A percentile compares a stretch with the other conserved stretches of the same genome.
phyloP scores from a whole-genome alignment of 2,113 vertebrate species.

The Miniopterus natalensis region DNA sequence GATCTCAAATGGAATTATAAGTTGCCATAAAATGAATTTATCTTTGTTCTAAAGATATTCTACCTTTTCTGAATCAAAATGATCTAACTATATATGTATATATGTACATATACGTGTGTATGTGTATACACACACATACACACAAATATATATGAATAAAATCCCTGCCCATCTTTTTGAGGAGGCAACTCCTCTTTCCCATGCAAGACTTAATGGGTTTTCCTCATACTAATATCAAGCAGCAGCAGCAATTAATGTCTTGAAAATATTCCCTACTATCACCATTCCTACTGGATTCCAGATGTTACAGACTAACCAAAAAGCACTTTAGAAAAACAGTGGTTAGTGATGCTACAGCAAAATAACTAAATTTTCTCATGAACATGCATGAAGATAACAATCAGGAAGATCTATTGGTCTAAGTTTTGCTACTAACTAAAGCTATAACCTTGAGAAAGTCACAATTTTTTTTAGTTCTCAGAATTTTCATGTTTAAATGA shows the following conservation, averaged over 20 bases:
- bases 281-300: neutral
- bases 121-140: no score
- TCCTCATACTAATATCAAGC: neutral
- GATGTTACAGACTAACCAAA: neutral
- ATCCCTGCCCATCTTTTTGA: neutral
- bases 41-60: neutral
- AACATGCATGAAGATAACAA: neutral
- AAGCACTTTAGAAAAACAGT: neutral
- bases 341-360: neutral
- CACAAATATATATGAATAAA: neutral
- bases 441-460: neutral
- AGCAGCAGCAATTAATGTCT: neutral
- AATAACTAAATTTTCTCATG: neutral
- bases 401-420: neutral
- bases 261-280: neutral
- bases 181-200: neutral
- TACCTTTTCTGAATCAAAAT: conserved; percentile 47
- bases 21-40: neutral
- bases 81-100: neutral
- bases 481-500: conserved; percentile 21
- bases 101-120: no score
- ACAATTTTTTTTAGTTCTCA: conserved; percentile 28
- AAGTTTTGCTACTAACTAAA: neutral
- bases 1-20: neutral
- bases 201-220: neutral